Evolutionary conservation across 2,113 vertebrate species (phyloP), one percentile per base, ranked within the genome.

Genomic region (sheep (Ovis aries)): DNA sequence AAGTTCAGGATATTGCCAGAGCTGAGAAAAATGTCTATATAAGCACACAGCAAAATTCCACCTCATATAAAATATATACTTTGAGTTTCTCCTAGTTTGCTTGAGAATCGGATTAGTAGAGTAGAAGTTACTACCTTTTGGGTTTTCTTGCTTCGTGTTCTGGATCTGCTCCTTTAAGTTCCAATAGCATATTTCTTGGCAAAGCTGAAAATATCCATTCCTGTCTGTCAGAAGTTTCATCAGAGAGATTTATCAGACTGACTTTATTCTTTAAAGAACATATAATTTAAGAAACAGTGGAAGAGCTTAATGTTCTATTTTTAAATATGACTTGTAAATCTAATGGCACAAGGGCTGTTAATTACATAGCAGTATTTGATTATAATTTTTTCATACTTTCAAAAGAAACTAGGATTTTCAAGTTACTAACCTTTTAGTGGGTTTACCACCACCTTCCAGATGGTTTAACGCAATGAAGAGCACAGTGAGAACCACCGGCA

Each of bases 351-450:
- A 82, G 10, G 15, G 50, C n/a, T 74, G 7, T 90, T 90, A 57
- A 3, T 95, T 27, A 80, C 64, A n/a, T 52, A 96, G 83, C 5
- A 86, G n/a, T 31, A 4, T 40, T 48, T 97, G 53, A 53, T 74
- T 92, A 27, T 15, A 74, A 0, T 3, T 95, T 95, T 97, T 80
- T 48, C 83, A 71, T 11, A 74, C 29, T 57, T 85, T 60, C 52
- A 19, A 83, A 88, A 91, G 62, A 55, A 45, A 92, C 94, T 48
- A 15, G 7, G 4, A 15, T 60, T 86, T 90, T 64, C 96, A 92
- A 94, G 11, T 94, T 95, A 98, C 98, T 99, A 86, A 99, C 99
- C 99, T 99, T 98, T 99, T 97, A 31, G 98, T 96, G 19, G 99
- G 99, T 9, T 99, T 99, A n/a, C 99, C n/a, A 74, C 12, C 40